phyloP scores from a whole-genome alignment of 2,888 invertebrate genomes.

The Gari tellinella region DNA sequence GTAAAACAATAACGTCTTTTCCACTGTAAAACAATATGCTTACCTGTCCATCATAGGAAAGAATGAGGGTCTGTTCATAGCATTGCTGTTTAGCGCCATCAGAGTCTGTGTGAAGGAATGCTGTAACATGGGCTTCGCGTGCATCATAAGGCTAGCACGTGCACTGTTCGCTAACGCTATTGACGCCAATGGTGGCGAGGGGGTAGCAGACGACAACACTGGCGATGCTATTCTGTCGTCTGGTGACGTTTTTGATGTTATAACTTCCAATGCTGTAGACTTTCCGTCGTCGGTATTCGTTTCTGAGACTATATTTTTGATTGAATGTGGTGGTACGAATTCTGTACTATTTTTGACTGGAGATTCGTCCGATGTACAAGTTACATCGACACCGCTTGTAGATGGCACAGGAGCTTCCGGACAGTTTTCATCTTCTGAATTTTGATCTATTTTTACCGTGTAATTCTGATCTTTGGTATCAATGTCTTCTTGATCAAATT shows the following conservation, averaged over 20 bases:
- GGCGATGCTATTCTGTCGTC: conserved; percentile 36
- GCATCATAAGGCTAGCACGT: conserved; percentile 55
- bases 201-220: conserved; percentile 42
- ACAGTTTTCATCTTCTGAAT: no score
- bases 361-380: no score
- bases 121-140: conserved; percentile 62
- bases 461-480: neutral
- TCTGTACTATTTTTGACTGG: no score
- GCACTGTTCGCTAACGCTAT: conserved; percentile 43
- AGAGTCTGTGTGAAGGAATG: conserved; percentile 76
- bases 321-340: conserved; percentile 29
- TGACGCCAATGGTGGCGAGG: conserved; percentile 60
- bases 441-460: neutral
- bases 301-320: conserved; percentile 47
- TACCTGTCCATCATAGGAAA: conserved; percentile 77
- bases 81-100: conserved; percentile 72
- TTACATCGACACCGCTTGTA: no score
- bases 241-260: conserved; percentile 18
- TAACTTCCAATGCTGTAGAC: conserved; percentile 19
- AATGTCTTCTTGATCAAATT: neutral
- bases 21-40: conserved; percentile 11
- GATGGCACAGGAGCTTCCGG: no score
- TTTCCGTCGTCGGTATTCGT: conserved; percentile 21
- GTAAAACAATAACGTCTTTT: neutral
- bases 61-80: conserved; percentile 71